These are phyloP conservation scores for Scomber scombrus DNA, from an alignment of 2,113 vertebrate species.

Conservation along the genomic window DNA sequence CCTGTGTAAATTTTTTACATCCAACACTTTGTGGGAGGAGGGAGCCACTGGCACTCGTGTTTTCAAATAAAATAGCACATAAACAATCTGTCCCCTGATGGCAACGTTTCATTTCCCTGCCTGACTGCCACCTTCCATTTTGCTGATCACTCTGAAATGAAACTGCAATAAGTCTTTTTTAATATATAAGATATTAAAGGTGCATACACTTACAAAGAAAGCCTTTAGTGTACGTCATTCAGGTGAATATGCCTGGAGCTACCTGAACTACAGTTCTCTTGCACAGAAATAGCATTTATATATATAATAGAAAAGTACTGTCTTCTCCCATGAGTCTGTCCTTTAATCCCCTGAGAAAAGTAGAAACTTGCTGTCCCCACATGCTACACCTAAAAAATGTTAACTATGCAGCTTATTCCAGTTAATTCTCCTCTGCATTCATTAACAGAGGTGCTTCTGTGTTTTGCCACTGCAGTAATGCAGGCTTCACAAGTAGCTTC, in stretches of 20 bases:
- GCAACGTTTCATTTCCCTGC: conserved; percentile 69
- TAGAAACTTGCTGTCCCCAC: neutral
- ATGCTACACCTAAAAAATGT: neutral
- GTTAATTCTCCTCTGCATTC: neutral
- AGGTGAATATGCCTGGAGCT: conserved; percentile 35
- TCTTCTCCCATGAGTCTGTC: conserved; percentile 10
- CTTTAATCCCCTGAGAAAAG: conserved; percentile 25
- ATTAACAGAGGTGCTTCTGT: conserved; percentile 31
- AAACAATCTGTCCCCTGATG: conserved; percentile 68
- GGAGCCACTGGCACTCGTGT: conserved; percentile 52
- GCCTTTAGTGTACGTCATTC: conserved; percentile 45
- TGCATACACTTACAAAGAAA: conserved; percentile 32
- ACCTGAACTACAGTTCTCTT: conserved; percentile 38
- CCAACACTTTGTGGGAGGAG: conserved; percentile 18
- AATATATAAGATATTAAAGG: conserved; percentile 50
- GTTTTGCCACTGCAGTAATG: conserved; percentile 28
- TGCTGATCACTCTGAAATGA: conserved; percentile 71
- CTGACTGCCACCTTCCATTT: conserved; percentile 58
- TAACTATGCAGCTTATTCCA: conserved; percentile 1
- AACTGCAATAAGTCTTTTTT: conserved; percentile 47
- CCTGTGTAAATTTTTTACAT: too few relatives aligned
- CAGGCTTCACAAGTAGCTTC: conserved; percentile 33
- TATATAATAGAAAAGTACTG: conserved; percentile 20
- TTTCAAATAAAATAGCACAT: conserved; percentile 71
- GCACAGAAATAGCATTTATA: conserved; percentile 22